Percentiles rank a stretch among this genome's conserved stretches.
These are phyloP conservation scores for Glareola pratincola DNA, from an alignment of 2,113 vertebrate species.

Conservation along the genomic window DNA sequence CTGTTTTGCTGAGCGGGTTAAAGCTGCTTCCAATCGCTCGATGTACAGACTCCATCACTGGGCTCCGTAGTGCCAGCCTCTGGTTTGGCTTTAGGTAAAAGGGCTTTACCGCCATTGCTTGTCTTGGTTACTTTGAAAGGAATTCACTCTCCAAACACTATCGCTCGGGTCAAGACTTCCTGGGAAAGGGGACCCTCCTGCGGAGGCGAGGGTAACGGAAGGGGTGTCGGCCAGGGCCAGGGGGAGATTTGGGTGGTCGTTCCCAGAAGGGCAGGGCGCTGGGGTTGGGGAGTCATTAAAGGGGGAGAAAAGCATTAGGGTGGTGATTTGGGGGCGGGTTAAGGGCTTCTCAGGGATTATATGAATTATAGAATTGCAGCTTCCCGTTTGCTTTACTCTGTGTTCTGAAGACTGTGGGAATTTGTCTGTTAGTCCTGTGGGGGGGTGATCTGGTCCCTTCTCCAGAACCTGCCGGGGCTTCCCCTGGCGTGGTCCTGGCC, in stretches of 20 bases:
- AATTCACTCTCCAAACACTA: conserved; percentile 74
- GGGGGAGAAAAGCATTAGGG: conserved; percentile 58
- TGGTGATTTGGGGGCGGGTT: conserved; percentile 70
- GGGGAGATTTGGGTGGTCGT: background rate
- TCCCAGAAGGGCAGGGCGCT: conserved; percentile 35
- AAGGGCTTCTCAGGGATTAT: conserved; percentile 79
- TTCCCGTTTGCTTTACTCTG: conserved; percentile 68
- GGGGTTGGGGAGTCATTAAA: conserved; percentile 8
- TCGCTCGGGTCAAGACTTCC: conserved; percentile 27
- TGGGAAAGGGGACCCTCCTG: conserved; percentile 37
- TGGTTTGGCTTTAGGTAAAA: conserved; percentile 44
- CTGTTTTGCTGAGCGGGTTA: conserved; percentile 53
- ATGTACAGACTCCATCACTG: conserved; percentile 65
- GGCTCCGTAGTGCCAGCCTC: conserved; percentile 21
- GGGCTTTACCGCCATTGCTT: conserved; percentile 55
- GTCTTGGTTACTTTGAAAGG: conserved; percentile 67
- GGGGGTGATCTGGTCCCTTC: conserved; percentile 34
- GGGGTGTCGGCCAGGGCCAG: background rate
- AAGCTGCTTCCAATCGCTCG: conserved; percentile 59
- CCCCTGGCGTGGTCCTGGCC: background rate
- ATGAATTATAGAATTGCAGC: conserved; percentile 76
- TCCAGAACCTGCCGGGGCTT: conserved; percentile 48
- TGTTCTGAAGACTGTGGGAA: conserved; percentile 49
- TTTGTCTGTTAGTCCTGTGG: conserved; percentile 25
- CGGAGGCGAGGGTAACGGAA: background rate